Evolutionary conservation across 2,888 invertebrate genomes (phyloP).

Genomic region (Napeogenes inachia): DNA sequence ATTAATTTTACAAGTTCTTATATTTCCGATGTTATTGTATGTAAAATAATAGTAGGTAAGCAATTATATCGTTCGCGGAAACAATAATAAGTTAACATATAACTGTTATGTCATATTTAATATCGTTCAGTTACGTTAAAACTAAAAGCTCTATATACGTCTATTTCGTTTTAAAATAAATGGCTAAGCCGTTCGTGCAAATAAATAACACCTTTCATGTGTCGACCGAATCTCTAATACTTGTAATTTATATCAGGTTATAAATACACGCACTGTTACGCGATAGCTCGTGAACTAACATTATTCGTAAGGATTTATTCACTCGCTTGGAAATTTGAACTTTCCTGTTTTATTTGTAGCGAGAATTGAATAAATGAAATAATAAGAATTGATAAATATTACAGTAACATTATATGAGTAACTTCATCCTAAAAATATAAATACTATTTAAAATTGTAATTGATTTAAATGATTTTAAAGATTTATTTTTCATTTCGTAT

Average conservation of each 20-base stretch:
- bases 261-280: constrained; percentile 32
- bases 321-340: constrained; percentile 9
- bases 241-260: constrained; percentile 33
- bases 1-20: too few relatives aligned
- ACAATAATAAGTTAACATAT: too few relatives aligned
- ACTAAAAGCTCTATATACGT: constrained; percentile 4
- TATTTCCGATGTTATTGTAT: too few relatives aligned
- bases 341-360: background rate
- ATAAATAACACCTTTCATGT: constrained; percentile 36
- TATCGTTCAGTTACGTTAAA: background rate
- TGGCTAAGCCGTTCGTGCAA: constrained; percentile 30
- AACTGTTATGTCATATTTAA: background rate
- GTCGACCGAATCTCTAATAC: constrained; percentile 32
- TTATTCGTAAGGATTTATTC: constrained; percentile 22
- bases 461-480: too few relatives aligned
- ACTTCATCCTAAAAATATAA: too few relatives aligned
- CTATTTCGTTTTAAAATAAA: constrained; percentile 21
- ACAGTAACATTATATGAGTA: too few relatives aligned
- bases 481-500: too few relatives aligned
- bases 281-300: constrained; percentile 33
- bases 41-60: too few relatives aligned
- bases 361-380: too few relatives aligned
- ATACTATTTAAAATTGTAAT: too few relatives aligned
- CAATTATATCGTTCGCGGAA: too few relatives aligned
- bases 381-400: too few relatives aligned